Evolutionary conservation across 2,113 vertebrate species (phyloP).

Genomic region (Tragelaphus scriptus): DNA sequence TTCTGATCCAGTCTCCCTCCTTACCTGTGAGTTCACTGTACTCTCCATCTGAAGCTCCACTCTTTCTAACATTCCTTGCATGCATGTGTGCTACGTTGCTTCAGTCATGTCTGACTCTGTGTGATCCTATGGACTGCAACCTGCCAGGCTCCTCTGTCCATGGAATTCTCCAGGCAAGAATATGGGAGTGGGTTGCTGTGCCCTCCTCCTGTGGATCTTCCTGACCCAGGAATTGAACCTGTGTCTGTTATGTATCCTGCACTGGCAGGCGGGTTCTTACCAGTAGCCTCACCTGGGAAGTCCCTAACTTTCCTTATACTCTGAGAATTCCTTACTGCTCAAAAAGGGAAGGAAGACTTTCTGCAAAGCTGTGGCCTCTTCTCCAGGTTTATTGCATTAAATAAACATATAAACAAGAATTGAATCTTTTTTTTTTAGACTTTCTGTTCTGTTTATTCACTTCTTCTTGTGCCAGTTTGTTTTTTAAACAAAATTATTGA

Average conservation of each 20-base stretch:
- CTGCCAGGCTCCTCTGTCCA: too few species aligned
- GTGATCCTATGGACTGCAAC: too few species aligned
- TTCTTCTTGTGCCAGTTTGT: not conserved
- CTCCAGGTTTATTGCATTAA: not conserved
- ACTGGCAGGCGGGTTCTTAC: too few species aligned
- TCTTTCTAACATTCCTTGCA: not conserved
- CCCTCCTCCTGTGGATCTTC: too few species aligned
- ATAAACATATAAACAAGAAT: not conserved
- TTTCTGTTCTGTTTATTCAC: too few species aligned
- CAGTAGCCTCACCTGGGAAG: too few species aligned
- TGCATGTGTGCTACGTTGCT: not conserved
- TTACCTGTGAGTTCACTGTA: not conserved
- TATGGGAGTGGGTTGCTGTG: too few species aligned
- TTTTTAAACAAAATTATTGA: not conserved
- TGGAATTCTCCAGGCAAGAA: too few species aligned
- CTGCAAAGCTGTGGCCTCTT: not conserved
- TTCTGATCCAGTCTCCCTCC: not conserved
- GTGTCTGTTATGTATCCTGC: too few species aligned
- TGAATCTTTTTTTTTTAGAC: not conserved
- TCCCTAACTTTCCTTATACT: not conserved
- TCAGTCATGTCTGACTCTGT: not conserved
- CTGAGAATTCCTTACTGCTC: not conserved
- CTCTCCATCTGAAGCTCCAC: not conserved
- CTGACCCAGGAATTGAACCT: too few species aligned
- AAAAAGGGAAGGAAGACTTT: not conserved